Evolutionary conservation across 2,797 vertebrate species (phyloP), one percentile per base, ranked within the genome.

Genomic region (Euphonia xanthogaster): DNA sequence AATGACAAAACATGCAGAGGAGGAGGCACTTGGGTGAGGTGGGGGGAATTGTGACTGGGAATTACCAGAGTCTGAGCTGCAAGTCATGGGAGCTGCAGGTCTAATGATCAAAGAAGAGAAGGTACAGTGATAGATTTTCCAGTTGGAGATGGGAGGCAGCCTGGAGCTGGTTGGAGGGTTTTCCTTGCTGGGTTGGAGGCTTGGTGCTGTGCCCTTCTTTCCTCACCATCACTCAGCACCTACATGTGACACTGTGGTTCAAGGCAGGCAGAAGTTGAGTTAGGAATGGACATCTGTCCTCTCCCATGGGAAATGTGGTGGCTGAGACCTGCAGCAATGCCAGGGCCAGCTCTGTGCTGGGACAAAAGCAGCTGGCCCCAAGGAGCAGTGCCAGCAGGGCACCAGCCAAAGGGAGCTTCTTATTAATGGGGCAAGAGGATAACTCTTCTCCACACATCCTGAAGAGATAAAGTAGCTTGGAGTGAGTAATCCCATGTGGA

Each of bases 301-400:
- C 25, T 86, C 35, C 51, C 40, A 4, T 20, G 19, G 74, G 47
- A 90, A 86, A 44, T 33, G n/a, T 39, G 35, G 5, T 54, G 55
- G 30, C 40, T 47, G 45, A 88, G 70, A 22, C 40, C 28, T 66
- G 51, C 30, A 8, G 23, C 21, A 37, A 10, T 31, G 40, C 62
- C 1, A 94, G 73, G 20, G 48, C 51, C 1, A 88, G 70, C 39
- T 31, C 58, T 31, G 57, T 1, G 0, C 0, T 68, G 58, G 62
- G 73, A 84, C 0, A 3, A 81, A 66, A 72, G 31, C 83, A 77
- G 44, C 16, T 81, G 50, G 70, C 14, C 18, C 19, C 50, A 47
- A 70, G 39, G 35, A 79, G 21, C 20, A 79, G 31, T 30, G 76
- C 42, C 71, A 55, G 42, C 19, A 31, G 1, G 2, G 48, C 63